These are phyloP conservation scores for Gobionotothen gibberifrons DNA, from an alignment of 2,797 vertebrate genomes.

Conservation along the genomic window DNA sequence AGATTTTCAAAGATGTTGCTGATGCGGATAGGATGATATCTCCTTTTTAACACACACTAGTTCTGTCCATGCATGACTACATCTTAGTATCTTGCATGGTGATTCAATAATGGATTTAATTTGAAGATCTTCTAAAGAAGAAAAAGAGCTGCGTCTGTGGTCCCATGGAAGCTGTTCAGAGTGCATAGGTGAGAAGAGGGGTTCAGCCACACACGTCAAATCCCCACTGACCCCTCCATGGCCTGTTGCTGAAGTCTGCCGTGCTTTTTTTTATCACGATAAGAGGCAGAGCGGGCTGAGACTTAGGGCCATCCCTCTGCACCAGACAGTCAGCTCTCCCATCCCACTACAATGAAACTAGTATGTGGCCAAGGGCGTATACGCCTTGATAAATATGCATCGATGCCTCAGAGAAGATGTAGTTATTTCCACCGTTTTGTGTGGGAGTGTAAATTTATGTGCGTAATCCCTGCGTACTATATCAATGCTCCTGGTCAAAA, in stretches of 20 bases:
- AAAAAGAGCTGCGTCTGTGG: conserved; percentile 19
- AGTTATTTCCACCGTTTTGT: conserved; percentile 84
- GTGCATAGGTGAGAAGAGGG: conserved; percentile 51
- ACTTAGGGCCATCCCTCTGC: conserved; percentile 65
- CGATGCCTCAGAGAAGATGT: conserved; percentile 76
- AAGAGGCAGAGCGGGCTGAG: conserved; percentile 49
- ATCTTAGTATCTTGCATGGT: conserved; percentile 14
- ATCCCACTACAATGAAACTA: conserved; percentile 69
- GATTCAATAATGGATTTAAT: conserved; percentile 45
- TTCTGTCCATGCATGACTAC: conserved; percentile 12
- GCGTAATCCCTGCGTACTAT: conserved; percentile 80
- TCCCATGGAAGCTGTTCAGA: conserved; percentile 35
- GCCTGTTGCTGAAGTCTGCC: conserved; percentile 63
- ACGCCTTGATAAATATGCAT: conserved; percentile 82
- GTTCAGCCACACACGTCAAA: conserved; percentile 52
- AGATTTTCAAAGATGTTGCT: conserved; percentile 58
- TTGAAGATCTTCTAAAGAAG: conserved; percentile 20
- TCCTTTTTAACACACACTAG: conserved; percentile 13
- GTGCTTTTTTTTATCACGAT: conserved; percentile 48
- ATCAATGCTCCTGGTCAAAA: conserved; percentile 81
- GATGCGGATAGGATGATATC: conserved; percentile 35
- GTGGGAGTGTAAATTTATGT: conserved; percentile 84
- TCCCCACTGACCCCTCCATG: conserved; percentile 45
- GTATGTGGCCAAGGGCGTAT: conserved; percentile 74
- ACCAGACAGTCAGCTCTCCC: conserved; percentile 69